Percentiles rank a stretch among this genome's conserved stretches.
These are phyloP conservation scores for Bombus pascuorum DNA, from an alignment of 1,140 invertebrate species.

Conservation along the genomic window DNA sequence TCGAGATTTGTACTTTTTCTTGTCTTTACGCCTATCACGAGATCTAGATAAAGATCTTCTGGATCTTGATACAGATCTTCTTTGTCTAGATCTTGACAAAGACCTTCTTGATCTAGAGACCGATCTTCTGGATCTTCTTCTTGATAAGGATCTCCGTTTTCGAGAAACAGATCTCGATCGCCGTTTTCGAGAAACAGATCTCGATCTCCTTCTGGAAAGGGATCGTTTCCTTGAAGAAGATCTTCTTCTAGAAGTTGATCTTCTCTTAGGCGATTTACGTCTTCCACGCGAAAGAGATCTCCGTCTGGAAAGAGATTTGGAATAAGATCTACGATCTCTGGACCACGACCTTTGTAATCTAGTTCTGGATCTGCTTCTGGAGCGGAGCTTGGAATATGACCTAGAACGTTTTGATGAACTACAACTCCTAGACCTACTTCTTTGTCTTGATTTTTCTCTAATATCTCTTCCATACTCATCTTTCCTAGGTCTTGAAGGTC, in stretches of 20 bases:
- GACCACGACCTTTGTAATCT: slow-evolving; percentile 64
- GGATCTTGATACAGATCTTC: slow-evolving; percentile 71
- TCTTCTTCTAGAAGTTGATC: slow-evolving; percentile 70
- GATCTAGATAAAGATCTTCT: slow-evolving; percentile 73
- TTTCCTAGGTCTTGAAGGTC: slow-evolving; percentile 85
- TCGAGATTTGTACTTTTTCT: slow-evolving; percentile 77
- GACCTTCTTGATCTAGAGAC: slow-evolving; percentile 62
- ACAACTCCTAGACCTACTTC: slow-evolving; percentile 75
- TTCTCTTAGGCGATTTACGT: slow-evolving; percentile 66
- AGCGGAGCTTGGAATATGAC: slow-evolving; percentile 76
- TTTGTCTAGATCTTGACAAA: slow-evolving; percentile 68
- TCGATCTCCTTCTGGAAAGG: slow-evolving; percentile 69
- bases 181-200: slow-evolving; percentile 60
- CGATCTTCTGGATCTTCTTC: slow-evolving; percentile 71
- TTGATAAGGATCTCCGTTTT: slow-evolving; percentile 68
- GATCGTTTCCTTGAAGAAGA: slow-evolving; percentile 73
- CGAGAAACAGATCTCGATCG: slow-evolving; percentile 58
- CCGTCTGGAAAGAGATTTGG: slow-evolving; percentile 72
- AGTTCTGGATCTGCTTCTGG: slow-evolving; percentile 73
- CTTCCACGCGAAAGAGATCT: slow-evolving; percentile 71
- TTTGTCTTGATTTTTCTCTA: slow-evolving; percentile 77
- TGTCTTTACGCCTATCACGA: slow-evolving; percentile 76
- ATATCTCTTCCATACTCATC: slow-evolving; percentile 92
- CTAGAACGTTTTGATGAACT: slow-evolving; percentile 56
- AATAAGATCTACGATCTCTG: slow-evolving; percentile 63